A percentile compares a stretch with the other conserved stretches of the same genome.
phyloP scores from a whole-genome alignment of 2,113 vertebrate genomes.

The Entelurus aequoreus region DNA sequence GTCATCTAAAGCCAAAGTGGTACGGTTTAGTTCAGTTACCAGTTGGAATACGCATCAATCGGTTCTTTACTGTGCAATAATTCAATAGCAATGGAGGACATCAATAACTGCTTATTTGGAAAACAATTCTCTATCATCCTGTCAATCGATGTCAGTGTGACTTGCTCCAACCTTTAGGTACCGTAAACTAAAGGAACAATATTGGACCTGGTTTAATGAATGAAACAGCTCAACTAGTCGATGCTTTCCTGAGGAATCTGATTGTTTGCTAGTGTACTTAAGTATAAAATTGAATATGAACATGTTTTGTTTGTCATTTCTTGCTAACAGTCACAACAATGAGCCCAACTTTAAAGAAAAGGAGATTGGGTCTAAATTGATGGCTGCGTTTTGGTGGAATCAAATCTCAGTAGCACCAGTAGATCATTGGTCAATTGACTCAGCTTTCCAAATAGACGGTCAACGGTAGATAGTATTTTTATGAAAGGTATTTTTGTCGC shows the following conservation, averaged over 20 bases:
- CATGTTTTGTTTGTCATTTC: slow-evolving; percentile 10
- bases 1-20: slow-evolving; percentile 10
- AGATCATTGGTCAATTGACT: slow-evolving; percentile 20
- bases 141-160: neutral
- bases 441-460: slow-evolving; percentile 20
- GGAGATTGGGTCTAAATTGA: slow-evolving; percentile 27
- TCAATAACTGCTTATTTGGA: too few relatives aligned
- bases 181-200: neutral
- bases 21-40: neutral
- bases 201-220: slow-evolving; percentile 9
- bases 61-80: too few relatives aligned
- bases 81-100: neutral
- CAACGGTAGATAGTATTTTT: slow-evolving; percentile 31
- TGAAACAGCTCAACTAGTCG: slow-evolving; percentile 25
- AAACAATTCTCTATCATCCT: too few relatives aligned
- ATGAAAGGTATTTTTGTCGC: slow-evolving; percentile 39
- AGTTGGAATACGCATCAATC: neutral
- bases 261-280: slow-evolving; percentile 38
- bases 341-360: slow-evolving; percentile 26
- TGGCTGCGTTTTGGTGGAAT: slow-evolving; percentile 21
- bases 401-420: slow-evolving; percentile 41
- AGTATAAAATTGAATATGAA: slow-evolving; percentile 12
- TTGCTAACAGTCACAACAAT: slow-evolving; percentile 46
- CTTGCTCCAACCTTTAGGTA: neutral
- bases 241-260: slow-evolving; percentile 54